phyloP scores from a whole-genome alignment of 1,140 invertebrate species.

The Zaprionus tsacasi region DNA sequence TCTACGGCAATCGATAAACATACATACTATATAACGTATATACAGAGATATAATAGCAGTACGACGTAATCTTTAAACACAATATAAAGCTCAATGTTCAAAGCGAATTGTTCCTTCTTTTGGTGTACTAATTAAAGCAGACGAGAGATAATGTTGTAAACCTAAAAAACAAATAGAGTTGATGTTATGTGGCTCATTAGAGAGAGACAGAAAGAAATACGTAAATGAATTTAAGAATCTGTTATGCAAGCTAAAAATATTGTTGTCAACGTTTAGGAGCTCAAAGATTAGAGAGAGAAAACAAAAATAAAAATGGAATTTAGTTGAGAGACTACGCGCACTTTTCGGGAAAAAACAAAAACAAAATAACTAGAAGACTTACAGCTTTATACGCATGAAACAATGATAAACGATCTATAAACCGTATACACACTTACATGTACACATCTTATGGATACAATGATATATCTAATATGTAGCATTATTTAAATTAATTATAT shows the following conservation, averaged over 20 bases:
- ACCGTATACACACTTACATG: constrained; percentile 40
- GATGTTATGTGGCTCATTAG: neutral
- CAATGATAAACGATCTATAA: constrained; percentile 60
- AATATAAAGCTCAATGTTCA: constrained; percentile 77
- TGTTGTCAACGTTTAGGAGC: constrained; percentile 40
- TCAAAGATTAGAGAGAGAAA: constrained; percentile 23
- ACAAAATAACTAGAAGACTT: constrained; percentile 71
- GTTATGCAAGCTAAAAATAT: constrained; percentile 28
- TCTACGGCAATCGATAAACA: constrained; percentile 17
- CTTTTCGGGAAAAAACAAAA: constrained; percentile 54
- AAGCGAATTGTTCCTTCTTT: constrained; percentile 80
- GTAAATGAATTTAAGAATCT: constrained; percentile 43
- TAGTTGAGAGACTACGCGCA: constrained; percentile 74
- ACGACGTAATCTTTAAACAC: constrained; percentile 38
- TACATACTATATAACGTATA: constrained; percentile 19
- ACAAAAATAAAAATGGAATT: constrained; percentile 58
- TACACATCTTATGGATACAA: constrained; percentile 47
- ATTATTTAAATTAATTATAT: constrained; percentile 69
- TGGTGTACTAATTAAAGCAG: constrained; percentile 42
- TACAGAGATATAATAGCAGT: constrained; percentile 12
- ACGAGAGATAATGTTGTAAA: no score
- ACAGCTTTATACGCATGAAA: constrained; percentile 79
- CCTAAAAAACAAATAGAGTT: constrained; percentile 49
- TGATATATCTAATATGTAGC: constrained; percentile 56
- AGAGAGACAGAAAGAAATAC: constrained; percentile 32